A percentile compares a stretch with the other conserved stretches of the same genome.
Evolutionary conservation across 1,140 invertebrate genomes (phyloP).

Genomic region (Antheraea mylitta): DNA sequence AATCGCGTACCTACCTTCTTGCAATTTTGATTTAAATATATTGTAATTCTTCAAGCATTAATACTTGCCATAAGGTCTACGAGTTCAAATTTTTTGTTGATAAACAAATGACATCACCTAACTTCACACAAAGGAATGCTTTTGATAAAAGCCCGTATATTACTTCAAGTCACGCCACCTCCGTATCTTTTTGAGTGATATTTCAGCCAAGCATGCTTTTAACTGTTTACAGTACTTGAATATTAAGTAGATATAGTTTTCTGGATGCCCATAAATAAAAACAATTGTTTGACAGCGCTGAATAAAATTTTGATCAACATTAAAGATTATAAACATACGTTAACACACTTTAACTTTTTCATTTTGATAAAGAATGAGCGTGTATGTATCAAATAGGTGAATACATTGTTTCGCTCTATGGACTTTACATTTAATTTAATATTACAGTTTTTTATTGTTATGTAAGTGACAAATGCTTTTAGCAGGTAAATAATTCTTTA

Average conservation of each 20-base stretch:
- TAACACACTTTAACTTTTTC: no score
- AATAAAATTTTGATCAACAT: not conserved
- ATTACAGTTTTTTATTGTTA: no score
- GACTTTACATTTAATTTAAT: no score
- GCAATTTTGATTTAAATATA: not conserved
- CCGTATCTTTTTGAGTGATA: slow-evolving; percentile 1
- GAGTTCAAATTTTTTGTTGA: slow-evolving; percentile 20
- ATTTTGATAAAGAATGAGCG: no score
- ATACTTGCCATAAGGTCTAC: slow-evolving; percentile 12
- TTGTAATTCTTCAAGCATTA: not conserved
- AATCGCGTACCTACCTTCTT: not conserved
- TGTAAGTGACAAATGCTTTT: no score
- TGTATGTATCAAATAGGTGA: no score
- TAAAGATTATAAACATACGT: no score
- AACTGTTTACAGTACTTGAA: not conserved
- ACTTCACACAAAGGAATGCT: not conserved
- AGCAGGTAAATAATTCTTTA: no score
- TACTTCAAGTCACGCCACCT: slow-evolving; percentile 8
- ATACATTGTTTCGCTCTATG: no score
- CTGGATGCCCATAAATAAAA: not conserved
- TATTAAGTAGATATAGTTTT: not conserved
- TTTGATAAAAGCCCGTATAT: not conserved
- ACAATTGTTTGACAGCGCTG: not conserved
- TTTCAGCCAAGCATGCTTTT: not conserved
- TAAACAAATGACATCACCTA: slow-evolving; percentile 9